These are phyloP conservation scores for Brachymystax lenok DNA, from an alignment of 2,797 vertebrate genomes.

Conservation along the genomic window DNA sequence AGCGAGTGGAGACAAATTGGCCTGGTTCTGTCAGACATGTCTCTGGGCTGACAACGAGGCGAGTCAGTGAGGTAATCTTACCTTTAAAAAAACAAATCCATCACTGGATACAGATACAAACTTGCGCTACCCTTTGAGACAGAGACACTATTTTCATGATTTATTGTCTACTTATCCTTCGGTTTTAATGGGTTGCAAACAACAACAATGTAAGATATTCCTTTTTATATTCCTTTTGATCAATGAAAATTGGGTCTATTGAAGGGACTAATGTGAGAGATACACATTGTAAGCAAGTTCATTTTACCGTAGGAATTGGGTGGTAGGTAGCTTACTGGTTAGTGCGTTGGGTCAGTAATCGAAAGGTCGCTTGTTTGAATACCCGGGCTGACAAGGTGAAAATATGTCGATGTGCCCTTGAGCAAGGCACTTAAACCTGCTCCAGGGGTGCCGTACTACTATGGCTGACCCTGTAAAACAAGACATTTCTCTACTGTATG, in stretches of 20 bases:
- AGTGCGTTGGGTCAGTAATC: too few relatives aligned
- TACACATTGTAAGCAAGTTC: background rate
- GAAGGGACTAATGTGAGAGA: background rate
- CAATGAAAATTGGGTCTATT: background rate
- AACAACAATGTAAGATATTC: background rate
- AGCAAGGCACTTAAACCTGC: too few relatives aligned
- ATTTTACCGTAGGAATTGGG: background rate
- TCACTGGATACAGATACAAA: background rate
- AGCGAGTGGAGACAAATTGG: constrained; percentile 43
- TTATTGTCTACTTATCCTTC: background rate
- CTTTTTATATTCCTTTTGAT: background rate
- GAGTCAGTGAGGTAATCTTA: constrained; percentile 48
- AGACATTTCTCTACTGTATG: too few relatives aligned
- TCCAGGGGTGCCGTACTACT: too few relatives aligned
- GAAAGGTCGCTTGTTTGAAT: too few relatives aligned
- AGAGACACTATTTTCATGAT: background rate
- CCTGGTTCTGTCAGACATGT: constrained; percentile 52
- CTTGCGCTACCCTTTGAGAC: background rate
- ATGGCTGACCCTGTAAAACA: too few relatives aligned
- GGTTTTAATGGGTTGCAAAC: background rate
- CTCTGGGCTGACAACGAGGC: constrained; percentile 31
- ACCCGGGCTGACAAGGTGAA: too few relatives aligned
- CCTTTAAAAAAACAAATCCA: constrained; percentile 36
- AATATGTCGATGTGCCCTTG: too few relatives aligned
- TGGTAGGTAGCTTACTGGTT: too few relatives aligned